phyloP scores from a whole-genome alignment of 2,797 vertebrate species.

The Bradypus variegatus region DNA sequence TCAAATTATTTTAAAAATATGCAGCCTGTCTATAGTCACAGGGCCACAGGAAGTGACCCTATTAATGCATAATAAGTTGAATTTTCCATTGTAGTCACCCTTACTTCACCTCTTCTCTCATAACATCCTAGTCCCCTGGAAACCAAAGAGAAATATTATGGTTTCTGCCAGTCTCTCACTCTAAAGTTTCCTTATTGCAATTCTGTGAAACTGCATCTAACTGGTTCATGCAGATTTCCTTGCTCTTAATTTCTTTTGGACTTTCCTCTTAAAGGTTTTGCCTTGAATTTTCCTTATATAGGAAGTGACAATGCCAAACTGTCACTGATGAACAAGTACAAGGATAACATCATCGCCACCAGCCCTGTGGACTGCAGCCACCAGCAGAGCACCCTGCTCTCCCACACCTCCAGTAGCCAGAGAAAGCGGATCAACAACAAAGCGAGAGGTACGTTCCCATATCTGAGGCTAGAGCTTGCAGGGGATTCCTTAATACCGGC shows the following conservation, averaged over 20 bases:
- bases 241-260: not conserved
- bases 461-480: not conserved
- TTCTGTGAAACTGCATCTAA: not conserved
- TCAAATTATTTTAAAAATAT: not conserved
- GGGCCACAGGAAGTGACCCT: not conserved
- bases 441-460: conserved; percentile 80
- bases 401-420: conserved; percentile 94
- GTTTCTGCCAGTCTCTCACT: not conserved
- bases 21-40: not conserved
- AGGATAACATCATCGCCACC: conserved; percentile 98
- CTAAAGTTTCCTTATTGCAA: not conserved
- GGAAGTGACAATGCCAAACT: conserved; percentile 95
- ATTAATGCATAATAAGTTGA: not conserved
- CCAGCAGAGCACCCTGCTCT: conserved; percentile 93
- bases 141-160: not conserved
- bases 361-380: conserved; percentile 95
- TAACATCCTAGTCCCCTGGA: not conserved
- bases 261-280: conserved; percentile 57
- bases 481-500: not conserved
- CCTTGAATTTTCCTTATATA: conserved; percentile 69
- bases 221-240: not conserved
- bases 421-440: conserved; percentile 97
- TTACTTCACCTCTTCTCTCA: not conserved
- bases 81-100: not conserved
- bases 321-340: conserved; percentile 99